Evolutionary conservation across 1,140 invertebrate genomes (phyloP).

Genomic region (Ectropis grisescens): DNA sequence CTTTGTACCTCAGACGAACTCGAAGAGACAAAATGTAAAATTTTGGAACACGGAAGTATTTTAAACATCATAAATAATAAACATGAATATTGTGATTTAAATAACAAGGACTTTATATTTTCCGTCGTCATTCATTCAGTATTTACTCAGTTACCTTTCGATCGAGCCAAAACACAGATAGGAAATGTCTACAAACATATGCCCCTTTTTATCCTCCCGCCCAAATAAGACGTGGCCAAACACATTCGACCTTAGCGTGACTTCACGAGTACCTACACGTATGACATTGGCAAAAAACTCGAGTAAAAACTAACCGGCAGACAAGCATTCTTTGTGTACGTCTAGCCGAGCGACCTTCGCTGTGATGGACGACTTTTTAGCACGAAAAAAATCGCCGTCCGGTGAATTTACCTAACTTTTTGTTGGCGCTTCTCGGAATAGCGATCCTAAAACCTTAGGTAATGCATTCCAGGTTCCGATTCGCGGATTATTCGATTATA

Average conservation of each 20-base stretch:
- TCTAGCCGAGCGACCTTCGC: constrained; percentile 52
- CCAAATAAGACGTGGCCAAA: too few species aligned
- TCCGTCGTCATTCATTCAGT: too few species aligned
- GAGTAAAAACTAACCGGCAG: constrained; percentile 39
- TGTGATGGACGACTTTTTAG: constrained; percentile 56
- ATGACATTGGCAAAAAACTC: constrained; percentile 56
- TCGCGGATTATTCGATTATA: constrained; percentile 43
- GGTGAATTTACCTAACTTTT: constrained; percentile 65
- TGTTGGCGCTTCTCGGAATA: constrained; percentile 49
- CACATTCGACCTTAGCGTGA: constrained; percentile 51
- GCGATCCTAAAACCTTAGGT: constrained; percentile 46
- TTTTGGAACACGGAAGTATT: too few species aligned
- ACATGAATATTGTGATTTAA: too few species aligned
- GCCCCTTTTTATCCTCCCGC: too few species aligned
- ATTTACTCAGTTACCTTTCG: too few species aligned
- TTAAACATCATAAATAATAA: too few species aligned
- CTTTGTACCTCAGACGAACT: too few species aligned
- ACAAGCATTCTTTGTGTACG: constrained; percentile 60
- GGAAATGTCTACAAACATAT: too few species aligned
- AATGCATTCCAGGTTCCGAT: constrained; percentile 45
- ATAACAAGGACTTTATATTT: too few species aligned
- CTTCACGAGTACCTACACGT: constrained; percentile 32
- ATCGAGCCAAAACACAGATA: too few species aligned
- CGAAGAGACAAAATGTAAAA: too few species aligned
- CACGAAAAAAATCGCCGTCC: constrained; percentile 45